Evolutionary conservation across 2,797 vertebrate genomes (phyloP), one percentile per base, ranked within the genome.

Genomic region (Megalops cyprinoides): DNA sequence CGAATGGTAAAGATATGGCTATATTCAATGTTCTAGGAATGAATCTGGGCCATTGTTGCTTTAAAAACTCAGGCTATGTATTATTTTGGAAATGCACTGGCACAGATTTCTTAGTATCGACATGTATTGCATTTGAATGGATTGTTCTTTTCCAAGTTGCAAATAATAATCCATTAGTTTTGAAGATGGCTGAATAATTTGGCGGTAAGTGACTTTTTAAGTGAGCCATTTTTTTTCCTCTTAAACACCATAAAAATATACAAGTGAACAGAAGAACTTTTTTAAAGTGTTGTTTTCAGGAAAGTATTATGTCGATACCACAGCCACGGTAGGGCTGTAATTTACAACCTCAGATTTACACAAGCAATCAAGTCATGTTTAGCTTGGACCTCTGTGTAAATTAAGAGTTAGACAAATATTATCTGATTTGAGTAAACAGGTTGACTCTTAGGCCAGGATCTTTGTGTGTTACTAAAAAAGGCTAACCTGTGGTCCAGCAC

Each of bases 401-500:
- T 69, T 56, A 51, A 85, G 20, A 44, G 39, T 44, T 49, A 25
- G 49, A 74, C 44, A 74, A 56, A 51, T 34, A 74, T 58, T 14
- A 74, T 28, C 56, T 48, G 9, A 60, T 51, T 71, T 84, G 83
- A 78, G 79, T 39, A 67, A 83, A 28, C 23, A 80, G 69, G 82
- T 82, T 85, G 83, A 53, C 74, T 85, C 60, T 18, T 48, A 46
- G 80, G 76, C 78, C 62, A 82, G 25, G 37, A 65, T 25, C 55
- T 58, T 74, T 74, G 12, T 44, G 48, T 86, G 73, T 62, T 79
- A 62, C 78, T 84, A 80, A 83, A 79, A 86, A 79, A 71, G 73
- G 25, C 28, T 56, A 67, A 49, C 34, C 76, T 3, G 53, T 78
- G 76, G 51, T 71, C 78, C 73, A 74, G 39, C 53, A 78, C 51